Base-by-base conservation (phyloP, 2,888 invertebrate genomes). In the Meiosimyza platycephala region DNA sequence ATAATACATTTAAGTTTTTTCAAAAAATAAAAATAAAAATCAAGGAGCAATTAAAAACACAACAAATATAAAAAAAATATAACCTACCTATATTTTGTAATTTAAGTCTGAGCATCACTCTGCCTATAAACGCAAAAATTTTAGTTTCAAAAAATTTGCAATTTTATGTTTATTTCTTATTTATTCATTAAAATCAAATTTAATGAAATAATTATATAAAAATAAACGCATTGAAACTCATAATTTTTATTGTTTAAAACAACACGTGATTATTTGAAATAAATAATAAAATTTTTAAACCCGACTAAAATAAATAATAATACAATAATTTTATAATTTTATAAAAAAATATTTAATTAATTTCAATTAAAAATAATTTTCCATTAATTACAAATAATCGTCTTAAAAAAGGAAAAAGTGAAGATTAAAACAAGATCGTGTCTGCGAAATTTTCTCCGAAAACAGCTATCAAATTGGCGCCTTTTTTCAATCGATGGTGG, bases 231-330 rank as follows among this genome's bases (percentile, higher is more conserved):
- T 40, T 11, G 16, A 67, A 28, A 16, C 18, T 5, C 22, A 33
- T 33, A 15, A 13, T 71, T 71, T 71, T 77, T 76, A 77, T 74
- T 71, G 67, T 16, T 40, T 65, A 66, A 71, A 70, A 77, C 74
- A 72, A 75, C 77, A 74, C 73, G 71, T 75, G 71, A 77, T 76
- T 72, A 76, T 76, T 78, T 78, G 70, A 74, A 68, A 78, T 71
- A 78, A 80, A 66, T 77, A 80, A 78, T 77, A 77, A 48, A 73
- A 68, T 69, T 80, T 78, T 78, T 78, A 77, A 55, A 72, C 22
- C 72, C 72, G 74, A 75, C 72, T 52, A 18, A 60, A 60, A 18
- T 28, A 33, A 16, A 62, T 9, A 18, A 18, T 16, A 16, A 47
- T 63, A 6, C 16, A 63, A 15, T 63, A 48, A n/a, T 48, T 18